Percentiles rank a stretch among this genome's conserved stretches.
Evolutionary conservation across 1,140 invertebrate genomes (phyloP).

Genomic region (Paramacrobiotus metropolitanus): DNA sequence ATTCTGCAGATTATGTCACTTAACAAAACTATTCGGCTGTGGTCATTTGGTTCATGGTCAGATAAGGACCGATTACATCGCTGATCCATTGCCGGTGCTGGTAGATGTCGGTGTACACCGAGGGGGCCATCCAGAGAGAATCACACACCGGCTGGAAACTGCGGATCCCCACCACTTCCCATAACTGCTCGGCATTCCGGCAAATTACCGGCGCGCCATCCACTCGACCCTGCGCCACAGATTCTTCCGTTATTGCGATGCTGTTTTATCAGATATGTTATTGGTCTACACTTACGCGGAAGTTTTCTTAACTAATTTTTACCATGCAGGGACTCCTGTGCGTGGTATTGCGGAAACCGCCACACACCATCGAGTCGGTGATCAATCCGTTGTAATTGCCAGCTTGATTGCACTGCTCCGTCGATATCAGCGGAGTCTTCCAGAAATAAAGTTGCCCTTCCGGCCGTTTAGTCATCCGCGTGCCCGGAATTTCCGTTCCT

Average conservation of each 20-base stretch:
- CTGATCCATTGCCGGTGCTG: neutral
- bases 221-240: neutral
- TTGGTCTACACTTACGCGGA: too few species aligned
- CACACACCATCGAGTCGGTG: neutral
- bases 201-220: slow-evolving; percentile 1
- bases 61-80: neutral
- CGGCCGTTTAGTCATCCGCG: neutral
- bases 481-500: neutral
- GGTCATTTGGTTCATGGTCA: too few species aligned
- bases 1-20: too few species aligned
- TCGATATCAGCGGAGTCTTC: neutral
- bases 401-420: neutral
- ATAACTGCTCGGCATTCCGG: neutral
- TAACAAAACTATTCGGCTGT: too few species aligned
- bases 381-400: neutral
- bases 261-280: too few species aligned
- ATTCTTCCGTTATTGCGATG: neutral
- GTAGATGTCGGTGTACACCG: neutral
- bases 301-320: too few species aligned
- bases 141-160: neutral
- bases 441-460: neutral
- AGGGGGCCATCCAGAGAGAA: neutral
- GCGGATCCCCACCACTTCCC: neutral
- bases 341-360: neutral
- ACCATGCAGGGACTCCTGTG: slow-evolving; percentile 5